phyloP scores from a whole-genome alignment of 2,113 vertebrate genomes.

The Calidris pugnax region DNA sequence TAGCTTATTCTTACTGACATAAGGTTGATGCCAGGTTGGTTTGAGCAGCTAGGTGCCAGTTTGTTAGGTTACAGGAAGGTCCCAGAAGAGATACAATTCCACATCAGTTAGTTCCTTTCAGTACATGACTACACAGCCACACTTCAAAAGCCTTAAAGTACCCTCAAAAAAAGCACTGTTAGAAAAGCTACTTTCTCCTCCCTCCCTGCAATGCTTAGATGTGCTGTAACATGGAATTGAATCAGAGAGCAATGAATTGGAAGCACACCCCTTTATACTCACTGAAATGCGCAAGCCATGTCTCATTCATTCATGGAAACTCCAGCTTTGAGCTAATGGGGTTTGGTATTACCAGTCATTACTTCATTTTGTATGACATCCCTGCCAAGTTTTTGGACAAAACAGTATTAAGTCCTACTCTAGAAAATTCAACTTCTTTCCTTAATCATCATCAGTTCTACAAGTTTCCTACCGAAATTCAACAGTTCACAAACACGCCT shows the following conservation, averaged over 20 bases:
- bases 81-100: neutral
- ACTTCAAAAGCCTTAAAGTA: neutral
- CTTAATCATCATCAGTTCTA: neutral
- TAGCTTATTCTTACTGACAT: neutral
- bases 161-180: neutral
- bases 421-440: neutral
- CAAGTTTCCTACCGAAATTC: neutral
- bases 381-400: neutral
- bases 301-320: neutral
- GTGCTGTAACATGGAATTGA: neutral
- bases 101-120: neutral
- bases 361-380: neutral
- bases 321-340: neutral
- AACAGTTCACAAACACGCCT: neutral
- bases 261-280: neutral
- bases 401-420: neutral
- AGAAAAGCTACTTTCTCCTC: neutral
- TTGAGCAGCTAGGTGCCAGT: neutral
- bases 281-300: accelerated
- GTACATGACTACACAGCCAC: neutral
- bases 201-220: neutral
- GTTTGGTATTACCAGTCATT: neutral
- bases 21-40: neutral
- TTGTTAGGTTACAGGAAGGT: neutral
- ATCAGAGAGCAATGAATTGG: neutral